These are phyloP conservation scores for Drosophila kokeensis DNA, from an alignment of 2,888 invertebrate species.

Conservation along the genomic window DNA sequence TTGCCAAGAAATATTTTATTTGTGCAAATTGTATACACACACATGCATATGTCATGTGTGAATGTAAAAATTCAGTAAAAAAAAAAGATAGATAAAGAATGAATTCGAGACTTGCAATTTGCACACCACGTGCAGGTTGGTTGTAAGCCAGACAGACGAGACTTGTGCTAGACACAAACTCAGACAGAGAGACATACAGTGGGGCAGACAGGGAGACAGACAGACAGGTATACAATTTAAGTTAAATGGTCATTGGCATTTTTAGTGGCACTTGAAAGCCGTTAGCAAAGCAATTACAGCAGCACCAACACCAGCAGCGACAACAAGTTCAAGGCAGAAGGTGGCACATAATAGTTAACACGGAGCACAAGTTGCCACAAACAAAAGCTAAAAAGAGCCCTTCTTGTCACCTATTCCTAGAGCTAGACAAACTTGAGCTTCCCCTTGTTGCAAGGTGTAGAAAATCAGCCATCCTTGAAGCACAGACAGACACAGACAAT, in stretches of 20 bases:
- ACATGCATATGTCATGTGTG: neutral
- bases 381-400: conserved; percentile 27
- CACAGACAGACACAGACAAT: conserved; percentile 4
- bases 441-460: neutral
- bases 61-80: conserved; percentile 14
- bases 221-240: conserved; percentile 18
- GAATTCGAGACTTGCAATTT: conserved; percentile 20
- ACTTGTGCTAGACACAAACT: conserved; percentile 22
- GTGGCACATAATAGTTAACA: conserved; percentile 6
- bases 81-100: conserved; percentile 19
- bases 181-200: conserved; percentile 19
- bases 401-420: conserved; percentile 19
- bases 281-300: conserved; percentile 51
- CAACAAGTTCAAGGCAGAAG: conserved; percentile 46
- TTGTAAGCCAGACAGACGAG: conserved; percentile 30
- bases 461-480: neutral
- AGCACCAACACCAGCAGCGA: conserved; percentile 19
- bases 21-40: conserved; percentile 30
- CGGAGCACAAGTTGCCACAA: conserved; percentile 12
- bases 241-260: conserved; percentile 69
- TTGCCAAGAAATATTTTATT: conserved; percentile 34
- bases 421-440: conserved; percentile 29
- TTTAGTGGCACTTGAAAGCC: conserved; percentile 59
- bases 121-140: conserved; percentile 32
- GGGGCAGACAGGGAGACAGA: conserved; percentile 22